Conservation (phyloP, 2,888 invertebrate species). For the Helicoverpa assulta region DNA sequence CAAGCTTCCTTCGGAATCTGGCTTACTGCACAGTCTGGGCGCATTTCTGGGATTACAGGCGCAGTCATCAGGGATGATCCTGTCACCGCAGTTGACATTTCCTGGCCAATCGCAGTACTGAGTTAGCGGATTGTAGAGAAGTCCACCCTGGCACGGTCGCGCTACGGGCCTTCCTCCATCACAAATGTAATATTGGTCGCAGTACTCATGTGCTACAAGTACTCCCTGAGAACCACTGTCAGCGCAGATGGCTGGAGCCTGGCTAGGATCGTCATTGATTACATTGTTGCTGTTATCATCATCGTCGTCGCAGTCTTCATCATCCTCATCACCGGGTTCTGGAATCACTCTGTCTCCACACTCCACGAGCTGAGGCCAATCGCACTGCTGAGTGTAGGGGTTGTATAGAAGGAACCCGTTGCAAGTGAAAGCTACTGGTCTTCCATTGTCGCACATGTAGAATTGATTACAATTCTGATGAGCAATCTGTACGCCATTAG, state of each 20-base stretch:
- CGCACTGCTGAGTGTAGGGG: conserved; percentile 64
- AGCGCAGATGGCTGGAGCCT: conserved; percentile 67
- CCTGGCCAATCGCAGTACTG: conserved; percentile 70
- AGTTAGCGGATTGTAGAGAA: conserved; percentile 67
- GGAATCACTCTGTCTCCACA: conserved; percentile 68
- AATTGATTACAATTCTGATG: conserved; percentile 73
- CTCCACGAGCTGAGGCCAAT: conserved; percentile 70
- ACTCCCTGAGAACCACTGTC: conserved; percentile 62
- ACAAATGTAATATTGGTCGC: conserved; percentile 72
- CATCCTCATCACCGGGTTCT: conserved; percentile 39
- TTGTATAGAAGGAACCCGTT: conserved; percentile 64
- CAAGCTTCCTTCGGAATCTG: conserved; percentile 58
- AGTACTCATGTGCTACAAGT: conserved; percentile 71
- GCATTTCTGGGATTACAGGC: conserved; percentile 64
- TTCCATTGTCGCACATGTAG: conserved; percentile 67
- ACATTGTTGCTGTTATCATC: conserved; percentile 34
- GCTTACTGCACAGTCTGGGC: conserved; percentile 54
- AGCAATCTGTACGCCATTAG: conserved; percentile 67
- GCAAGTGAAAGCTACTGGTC: conserved; percentile 65
- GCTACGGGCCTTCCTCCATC: conserved; percentile 63
- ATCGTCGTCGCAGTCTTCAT: conserved; percentile 30
- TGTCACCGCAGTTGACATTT: conserved; percentile 70
- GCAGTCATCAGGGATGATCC: conserved; percentile 57
- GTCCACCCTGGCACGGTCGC: conserved; percentile 60
- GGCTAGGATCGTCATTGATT: conserved; percentile 55